Conservation (phyloP, 64 coral and sea anemone species). For the Montipora capricornis region DNA sequence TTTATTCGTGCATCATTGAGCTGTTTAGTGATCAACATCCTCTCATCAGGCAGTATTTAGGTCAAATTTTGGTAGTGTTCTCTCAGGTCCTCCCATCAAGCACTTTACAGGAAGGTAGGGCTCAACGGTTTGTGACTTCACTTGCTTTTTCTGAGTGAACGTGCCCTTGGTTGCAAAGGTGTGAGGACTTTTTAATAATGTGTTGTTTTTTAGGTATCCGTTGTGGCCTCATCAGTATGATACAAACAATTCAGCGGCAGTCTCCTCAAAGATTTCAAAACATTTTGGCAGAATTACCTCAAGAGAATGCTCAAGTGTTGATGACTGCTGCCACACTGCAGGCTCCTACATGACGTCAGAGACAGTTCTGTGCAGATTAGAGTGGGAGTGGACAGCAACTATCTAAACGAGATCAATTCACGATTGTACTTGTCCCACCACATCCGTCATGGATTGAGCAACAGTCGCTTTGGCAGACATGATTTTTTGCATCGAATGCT, state of each 20-base stretch:
- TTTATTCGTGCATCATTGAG: conserved; percentile 97
- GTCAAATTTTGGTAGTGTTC: conserved; percentile 80
- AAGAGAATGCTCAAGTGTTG: conserved; percentile 83
- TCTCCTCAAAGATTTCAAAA: conserved; percentile 93
- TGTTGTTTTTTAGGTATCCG: conserved; percentile 67
- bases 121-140: too few relatives aligned
- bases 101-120: conserved; percentile 77
- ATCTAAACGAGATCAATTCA: too few relatives aligned
- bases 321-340: conserved; percentile 53
- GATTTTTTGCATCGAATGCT: too few relatives aligned
- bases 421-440: too few relatives aligned
- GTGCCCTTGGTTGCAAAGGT: too few relatives aligned
- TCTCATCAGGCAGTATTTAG: conserved; percentile 80
- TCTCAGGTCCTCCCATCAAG: conserved; percentile 82
- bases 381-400: too few relatives aligned
- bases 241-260: conserved; percentile 73
- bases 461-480: too few relatives aligned
- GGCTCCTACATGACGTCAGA: conserved; percentile 12
- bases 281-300: conserved; percentile 72
- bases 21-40: conserved; percentile 96
- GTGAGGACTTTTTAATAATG: not conserved
- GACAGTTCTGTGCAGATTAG: too few relatives aligned
- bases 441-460: too few relatives aligned
- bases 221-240: conserved; percentile 78
- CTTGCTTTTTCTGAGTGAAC: too few relatives aligned